Conservation (phyloP, 2,888 invertebrate genomes). For the Sarcophaga caerulescens region DNA sequence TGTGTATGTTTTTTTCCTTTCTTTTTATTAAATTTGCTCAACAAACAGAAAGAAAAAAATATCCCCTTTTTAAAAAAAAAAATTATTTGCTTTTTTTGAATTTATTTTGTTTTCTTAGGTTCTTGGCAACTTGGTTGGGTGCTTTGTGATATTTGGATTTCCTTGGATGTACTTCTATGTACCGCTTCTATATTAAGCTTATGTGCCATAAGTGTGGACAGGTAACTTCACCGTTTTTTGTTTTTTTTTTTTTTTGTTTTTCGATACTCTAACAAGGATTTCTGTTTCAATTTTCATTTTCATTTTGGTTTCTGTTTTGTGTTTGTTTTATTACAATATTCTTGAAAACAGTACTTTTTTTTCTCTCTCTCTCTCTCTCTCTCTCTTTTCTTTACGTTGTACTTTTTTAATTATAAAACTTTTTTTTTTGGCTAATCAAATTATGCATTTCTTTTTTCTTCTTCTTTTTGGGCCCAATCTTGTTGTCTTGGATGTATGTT, state of each 20-base stretch:
- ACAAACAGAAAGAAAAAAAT: not conserved
- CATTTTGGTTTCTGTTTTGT: not conserved
- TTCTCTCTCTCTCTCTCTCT: not conserved
- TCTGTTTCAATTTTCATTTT: not conserved
- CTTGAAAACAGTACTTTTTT: not conserved
- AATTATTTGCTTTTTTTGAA: not conserved
- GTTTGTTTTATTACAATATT: constrained; percentile 12
- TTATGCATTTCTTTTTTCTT: constrained; percentile 16
- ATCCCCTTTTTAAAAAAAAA: not conserved
- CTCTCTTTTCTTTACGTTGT: not conserved
- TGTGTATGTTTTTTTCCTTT: not conserved
- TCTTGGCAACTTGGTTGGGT: constrained; percentile 95
- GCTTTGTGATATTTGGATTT: constrained; percentile 95
- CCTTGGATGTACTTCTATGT: constrained; percentile 94
- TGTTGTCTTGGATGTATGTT: not conserved
- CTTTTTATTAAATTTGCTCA: not conserved
- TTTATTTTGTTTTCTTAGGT: constrained; percentile 81
- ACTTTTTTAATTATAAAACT: constrained; percentile 33
- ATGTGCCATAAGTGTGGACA: constrained; percentile 94
- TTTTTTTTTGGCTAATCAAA: constrained; percentile 14
- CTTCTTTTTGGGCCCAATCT: not conserved
- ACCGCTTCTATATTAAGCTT: constrained; percentile 96
- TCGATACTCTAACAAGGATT: not conserved
- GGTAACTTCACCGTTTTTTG: constrained; percentile 79
- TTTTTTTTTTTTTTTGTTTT: not conserved